Percentiles rank a stretch among this genome's conserved stretches.
phyloP scores from a whole-genome alignment of 1,140 invertebrate species.

The Sesamia nonagrioides region DNA sequence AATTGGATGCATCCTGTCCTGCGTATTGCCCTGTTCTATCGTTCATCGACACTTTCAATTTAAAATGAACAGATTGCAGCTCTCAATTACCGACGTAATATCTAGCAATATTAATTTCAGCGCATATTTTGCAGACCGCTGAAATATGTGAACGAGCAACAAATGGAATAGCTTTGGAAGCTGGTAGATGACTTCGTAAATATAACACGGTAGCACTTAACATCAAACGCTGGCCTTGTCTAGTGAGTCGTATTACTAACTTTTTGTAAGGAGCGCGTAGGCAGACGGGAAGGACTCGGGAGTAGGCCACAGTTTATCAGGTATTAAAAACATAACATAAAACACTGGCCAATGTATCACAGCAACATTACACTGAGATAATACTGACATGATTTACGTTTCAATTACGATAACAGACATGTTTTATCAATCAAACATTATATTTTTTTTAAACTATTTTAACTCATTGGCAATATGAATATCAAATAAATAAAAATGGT shows the following conservation, averaged over 20 bases:
- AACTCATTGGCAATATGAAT: neutral
- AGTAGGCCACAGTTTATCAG: conserved; percentile 7
- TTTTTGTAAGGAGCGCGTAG: conserved; percentile 22
- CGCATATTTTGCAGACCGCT: neutral
- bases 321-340: conserved; percentile 7
- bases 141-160: neutral
- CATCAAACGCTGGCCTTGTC: neutral
- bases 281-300: neutral
- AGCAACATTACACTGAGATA: conserved; percentile 26
- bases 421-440: conserved; percentile 34
- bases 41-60: conserved; percentile 3
- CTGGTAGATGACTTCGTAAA: neutral
- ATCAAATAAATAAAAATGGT: conserved; percentile 8
- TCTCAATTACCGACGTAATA: neutral
- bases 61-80: conserved; percentile 21
- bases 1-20: conserved; percentile 14
- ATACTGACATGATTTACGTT: conserved; percentile 26
- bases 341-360: conserved; percentile 2
- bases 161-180: neutral
- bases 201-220: neutral
- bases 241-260: conserved; percentile 1
- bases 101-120: conserved; percentile 20
- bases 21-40: neutral
- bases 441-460: conserved; percentile 10
- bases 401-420: conserved; percentile 27